A percentile compares a stretch with the other conserved stretches of the same genome.
Conservation (phyloP, 2,888 invertebrate species). For the Yponomeuta plumbellus region DNA sequence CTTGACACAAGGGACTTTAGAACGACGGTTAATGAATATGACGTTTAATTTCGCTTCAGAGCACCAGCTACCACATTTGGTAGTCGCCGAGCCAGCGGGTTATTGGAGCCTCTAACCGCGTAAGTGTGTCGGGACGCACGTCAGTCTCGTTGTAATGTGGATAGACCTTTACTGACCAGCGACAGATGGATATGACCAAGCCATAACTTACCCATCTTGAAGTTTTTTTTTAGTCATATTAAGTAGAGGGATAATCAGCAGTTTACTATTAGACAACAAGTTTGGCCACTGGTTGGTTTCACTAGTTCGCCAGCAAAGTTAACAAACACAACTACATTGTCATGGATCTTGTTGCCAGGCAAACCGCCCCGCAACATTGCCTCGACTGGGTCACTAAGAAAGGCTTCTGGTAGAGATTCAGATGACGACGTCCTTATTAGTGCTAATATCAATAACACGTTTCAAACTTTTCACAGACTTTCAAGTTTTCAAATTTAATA, state of each 20-base stretch:
- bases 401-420: not conserved
- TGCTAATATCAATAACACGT: constrained; percentile 10
- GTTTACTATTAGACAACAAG: not conserved
- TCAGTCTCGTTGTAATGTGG: too few relatives aligned
- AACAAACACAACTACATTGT: not conserved
- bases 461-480: constrained; percentile 9
- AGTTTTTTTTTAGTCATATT: not conserved
- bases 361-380: not conserved
- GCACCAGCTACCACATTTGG: too few relatives aligned
- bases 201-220: not conserved
- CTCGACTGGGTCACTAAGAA: not conserved
- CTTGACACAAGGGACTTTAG: too few relatives aligned
- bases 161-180: not conserved
- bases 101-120: too few relatives aligned
- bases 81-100: too few relatives aligned
- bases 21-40: too few relatives aligned
- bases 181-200: not conserved
- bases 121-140: too few relatives aligned
- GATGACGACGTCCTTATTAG: not conserved
- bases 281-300: constrained; percentile 5
- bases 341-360: not conserved
- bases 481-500: constrained; percentile 1
- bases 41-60: too few relatives aligned
- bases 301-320: not conserved
- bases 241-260: not conserved